Percentiles rank a stretch among this genome's conserved stretches.
phyloP scores from a whole-genome alignment of 2,888 invertebrate genomes.

The Drosophila austrosaltans region DNA sequence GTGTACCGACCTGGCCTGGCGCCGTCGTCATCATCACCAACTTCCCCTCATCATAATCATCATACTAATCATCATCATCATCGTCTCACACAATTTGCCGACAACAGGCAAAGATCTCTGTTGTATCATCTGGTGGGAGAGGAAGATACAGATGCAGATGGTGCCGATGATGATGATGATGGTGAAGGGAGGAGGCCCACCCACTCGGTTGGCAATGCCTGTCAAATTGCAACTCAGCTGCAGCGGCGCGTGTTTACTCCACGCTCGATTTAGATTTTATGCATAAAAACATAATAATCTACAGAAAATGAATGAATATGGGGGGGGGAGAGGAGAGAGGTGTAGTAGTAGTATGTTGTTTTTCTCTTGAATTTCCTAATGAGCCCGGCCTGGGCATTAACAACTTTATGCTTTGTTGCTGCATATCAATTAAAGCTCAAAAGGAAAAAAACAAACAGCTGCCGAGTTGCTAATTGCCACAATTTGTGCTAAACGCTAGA shows the following conservation, averaged over 20 bases:
- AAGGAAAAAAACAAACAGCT: constrained; percentile 41
- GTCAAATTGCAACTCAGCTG: constrained; percentile 72
- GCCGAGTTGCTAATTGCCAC: constrained; percentile 71
- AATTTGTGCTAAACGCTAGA: constrained; percentile 74
- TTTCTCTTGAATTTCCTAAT: constrained; percentile 78
- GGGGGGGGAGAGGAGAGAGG: background rate
- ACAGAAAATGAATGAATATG: background rate
- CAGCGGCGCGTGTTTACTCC: constrained; percentile 73
- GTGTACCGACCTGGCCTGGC: constrained; percentile 56
- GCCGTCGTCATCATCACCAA: constrained; percentile 41
- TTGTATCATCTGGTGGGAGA: background rate
- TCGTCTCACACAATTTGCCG: constrained; percentile 67
- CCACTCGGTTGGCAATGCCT: constrained; percentile 51
- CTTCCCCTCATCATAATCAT: background rate
- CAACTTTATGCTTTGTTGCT: constrained; percentile 77
- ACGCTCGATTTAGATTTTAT: constrained; percentile 77
- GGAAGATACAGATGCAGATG: no score
- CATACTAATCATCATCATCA: background rate
- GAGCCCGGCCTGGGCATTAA: constrained; percentile 78
- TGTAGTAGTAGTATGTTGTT: constrained; percentile 25
- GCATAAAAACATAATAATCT: constrained; percentile 57
- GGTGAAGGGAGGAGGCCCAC: constrained; percentile 40
- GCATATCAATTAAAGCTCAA: constrained; percentile 75
- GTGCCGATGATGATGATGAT: no score
- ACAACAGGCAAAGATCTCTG: constrained; percentile 55